Conservation (phyloP, 2,888 invertebrate genomes). For the Rhagium mordax region DNA sequence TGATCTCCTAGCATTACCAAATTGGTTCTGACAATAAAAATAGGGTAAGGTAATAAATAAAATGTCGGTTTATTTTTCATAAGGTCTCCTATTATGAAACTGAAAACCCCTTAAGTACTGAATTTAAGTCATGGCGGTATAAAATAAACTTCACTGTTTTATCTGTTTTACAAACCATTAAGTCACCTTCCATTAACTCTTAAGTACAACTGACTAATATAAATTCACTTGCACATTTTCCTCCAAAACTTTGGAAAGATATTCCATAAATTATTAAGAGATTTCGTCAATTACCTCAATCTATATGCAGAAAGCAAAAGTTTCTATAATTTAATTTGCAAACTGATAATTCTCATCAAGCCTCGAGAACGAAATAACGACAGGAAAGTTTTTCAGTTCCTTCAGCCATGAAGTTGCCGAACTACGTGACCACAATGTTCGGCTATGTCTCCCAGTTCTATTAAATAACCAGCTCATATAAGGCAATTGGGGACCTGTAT, state of each 20-base stretch:
- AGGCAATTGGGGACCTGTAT: conserved; percentile 17
- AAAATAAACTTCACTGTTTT: neutral
- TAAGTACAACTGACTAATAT: neutral
- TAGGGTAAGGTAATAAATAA: too few relatives aligned
- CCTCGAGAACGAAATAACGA: conserved; percentile 13
- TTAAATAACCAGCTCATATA: conserved; percentile 30
- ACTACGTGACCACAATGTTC: conserved; percentile 33
- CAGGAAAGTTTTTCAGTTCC: conserved; percentile 25
- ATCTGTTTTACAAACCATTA: neutral
- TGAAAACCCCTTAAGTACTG: too few relatives aligned
- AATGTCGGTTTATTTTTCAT: too few relatives aligned
- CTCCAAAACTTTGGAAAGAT: conserved; percentile 1
- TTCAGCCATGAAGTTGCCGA: conserved; percentile 26
- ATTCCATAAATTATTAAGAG: conserved; percentile 26
- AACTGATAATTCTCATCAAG: conserved; percentile 33
- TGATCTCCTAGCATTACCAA: too few relatives aligned
- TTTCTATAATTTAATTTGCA: conserved; percentile 31
- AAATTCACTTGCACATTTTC: neutral
- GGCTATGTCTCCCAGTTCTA: conserved; percentile 1
- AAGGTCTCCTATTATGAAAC: too few relatives aligned
- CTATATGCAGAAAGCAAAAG: conserved; percentile 30
- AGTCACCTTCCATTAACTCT: neutral
- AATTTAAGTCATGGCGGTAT: too few relatives aligned
- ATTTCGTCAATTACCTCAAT: conserved; percentile 10
- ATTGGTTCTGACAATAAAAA: too few relatives aligned